Evolutionary conservation across 2,113 vertebrate genomes (phyloP).

Genomic region (Sciurus niger): DNA sequence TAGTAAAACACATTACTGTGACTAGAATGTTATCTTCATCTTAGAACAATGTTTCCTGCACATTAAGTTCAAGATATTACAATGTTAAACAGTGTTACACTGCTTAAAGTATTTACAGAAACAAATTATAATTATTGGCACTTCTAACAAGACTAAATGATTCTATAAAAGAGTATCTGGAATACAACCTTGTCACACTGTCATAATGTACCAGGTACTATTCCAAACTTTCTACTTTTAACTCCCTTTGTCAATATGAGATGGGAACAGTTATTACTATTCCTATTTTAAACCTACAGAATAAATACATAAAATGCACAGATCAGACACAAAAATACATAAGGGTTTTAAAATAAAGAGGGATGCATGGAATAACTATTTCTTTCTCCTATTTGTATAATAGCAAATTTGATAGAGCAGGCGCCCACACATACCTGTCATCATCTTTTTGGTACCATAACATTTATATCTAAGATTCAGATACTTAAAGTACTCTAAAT

Average conservation of each 20-base stretch:
- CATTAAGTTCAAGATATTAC: background rate
- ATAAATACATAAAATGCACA: background rate
- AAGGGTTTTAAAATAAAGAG: background rate
- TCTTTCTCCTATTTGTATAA: background rate
- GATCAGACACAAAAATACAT: background rate
- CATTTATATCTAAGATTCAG: background rate
- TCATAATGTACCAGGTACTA: background rate
- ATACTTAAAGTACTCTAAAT: background rate
- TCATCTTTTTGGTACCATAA: background rate
- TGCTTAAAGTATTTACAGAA: conserved; percentile 43
- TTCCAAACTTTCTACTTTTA: conserved; percentile 7
- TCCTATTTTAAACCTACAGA: background rate
- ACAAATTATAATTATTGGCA: background rate
- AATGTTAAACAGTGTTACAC: background rate
- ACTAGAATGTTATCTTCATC: background rate
- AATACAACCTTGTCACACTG: background rate
- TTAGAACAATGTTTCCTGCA: conserved; percentile 8
- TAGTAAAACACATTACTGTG: background rate
- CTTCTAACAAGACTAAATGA: background rate
- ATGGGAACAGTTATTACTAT: background rate
- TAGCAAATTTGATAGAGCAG: background rate
- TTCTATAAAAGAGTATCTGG: background rate
- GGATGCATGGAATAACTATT: background rate
- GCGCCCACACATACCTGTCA: background rate
- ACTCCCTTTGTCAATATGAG: background rate